phyloP scores from a whole-genome alignment of 2,888 invertebrate species.

The Rotaria macrura region DNA sequence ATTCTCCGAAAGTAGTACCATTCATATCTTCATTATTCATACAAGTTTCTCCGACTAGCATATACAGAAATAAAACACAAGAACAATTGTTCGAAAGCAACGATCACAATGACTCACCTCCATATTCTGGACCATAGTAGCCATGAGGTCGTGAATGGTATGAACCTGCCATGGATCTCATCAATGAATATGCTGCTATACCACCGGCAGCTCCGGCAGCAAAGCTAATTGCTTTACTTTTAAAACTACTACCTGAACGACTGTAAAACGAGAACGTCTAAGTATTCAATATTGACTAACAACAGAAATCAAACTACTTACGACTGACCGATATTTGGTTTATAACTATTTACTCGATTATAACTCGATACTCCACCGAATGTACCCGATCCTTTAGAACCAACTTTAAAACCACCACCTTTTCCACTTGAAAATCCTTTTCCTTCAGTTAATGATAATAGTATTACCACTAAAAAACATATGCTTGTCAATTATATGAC shows the following conservation, averaged over 20 bases:
- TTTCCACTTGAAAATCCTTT: background rate
- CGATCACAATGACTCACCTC: background rate
- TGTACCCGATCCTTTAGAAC: background rate
- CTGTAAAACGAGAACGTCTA: background rate
- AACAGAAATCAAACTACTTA: background rate
- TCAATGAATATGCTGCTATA: background rate
- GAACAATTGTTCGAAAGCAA: no score
- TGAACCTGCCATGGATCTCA: background rate
- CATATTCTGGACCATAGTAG: background rate
- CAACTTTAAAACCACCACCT: background rate
- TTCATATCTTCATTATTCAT: background rate
- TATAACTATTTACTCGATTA: background rate
- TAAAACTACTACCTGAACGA: background rate
- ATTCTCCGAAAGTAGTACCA: background rate
- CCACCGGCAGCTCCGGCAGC: background rate
- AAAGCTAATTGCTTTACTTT: background rate
- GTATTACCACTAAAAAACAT: background rate
- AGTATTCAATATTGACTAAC: background rate
- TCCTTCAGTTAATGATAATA: background rate
- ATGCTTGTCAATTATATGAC: background rate
- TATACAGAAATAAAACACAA: no score
- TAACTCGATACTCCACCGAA: background rate
- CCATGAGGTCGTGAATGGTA: background rate
- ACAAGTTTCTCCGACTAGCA: background rate
- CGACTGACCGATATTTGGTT: background rate